Percentiles rank a stretch among this genome's conserved stretches.
phyloP scores from a whole-genome alignment of 2,888 invertebrate genomes.

The Osmoderma eremita region DNA sequence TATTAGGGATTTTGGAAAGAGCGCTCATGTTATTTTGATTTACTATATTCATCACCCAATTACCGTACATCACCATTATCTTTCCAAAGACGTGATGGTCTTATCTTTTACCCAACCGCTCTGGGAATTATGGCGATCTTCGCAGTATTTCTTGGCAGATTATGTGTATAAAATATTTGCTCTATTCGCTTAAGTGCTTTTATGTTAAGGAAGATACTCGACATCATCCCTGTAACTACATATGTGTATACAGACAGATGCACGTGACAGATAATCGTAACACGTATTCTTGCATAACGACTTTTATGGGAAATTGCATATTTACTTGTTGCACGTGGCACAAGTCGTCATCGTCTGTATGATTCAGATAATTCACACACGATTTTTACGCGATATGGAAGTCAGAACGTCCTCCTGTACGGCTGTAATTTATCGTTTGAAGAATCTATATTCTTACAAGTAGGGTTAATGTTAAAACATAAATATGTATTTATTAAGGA shows the following conservation, averaged over 20 bases:
- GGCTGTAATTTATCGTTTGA: neutral
- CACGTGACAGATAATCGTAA: constrained; percentile 12
- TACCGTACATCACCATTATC: neutral
- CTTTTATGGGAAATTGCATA: neutral
- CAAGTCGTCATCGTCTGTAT: neutral
- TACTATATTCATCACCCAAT: too few species aligned
- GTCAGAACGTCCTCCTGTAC: neutral
- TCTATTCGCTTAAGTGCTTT: too few species aligned
- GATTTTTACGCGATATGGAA: neutral
- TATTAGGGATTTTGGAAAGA: too few species aligned
- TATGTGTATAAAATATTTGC: too few species aligned
- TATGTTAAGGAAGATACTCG: neutral
- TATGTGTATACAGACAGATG: neutral
- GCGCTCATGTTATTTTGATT: too few species aligned
- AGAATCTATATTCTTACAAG: neutral
- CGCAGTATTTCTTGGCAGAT: neutral
- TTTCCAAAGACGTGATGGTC: neutral
- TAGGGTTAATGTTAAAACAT: neutral
- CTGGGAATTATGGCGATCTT: neutral
- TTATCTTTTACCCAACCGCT: constrained; percentile 2
- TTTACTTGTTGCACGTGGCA: neutral
- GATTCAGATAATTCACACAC: neutral
- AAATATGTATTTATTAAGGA: neutral
- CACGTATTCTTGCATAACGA: neutral
- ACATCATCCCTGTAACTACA: neutral